A percentile compares a stretch with the other conserved stretches of the same genome.
phyloP scores from a whole-genome alignment of 2,888 invertebrate genomes.

The Agrochola lychnidis region DNA sequence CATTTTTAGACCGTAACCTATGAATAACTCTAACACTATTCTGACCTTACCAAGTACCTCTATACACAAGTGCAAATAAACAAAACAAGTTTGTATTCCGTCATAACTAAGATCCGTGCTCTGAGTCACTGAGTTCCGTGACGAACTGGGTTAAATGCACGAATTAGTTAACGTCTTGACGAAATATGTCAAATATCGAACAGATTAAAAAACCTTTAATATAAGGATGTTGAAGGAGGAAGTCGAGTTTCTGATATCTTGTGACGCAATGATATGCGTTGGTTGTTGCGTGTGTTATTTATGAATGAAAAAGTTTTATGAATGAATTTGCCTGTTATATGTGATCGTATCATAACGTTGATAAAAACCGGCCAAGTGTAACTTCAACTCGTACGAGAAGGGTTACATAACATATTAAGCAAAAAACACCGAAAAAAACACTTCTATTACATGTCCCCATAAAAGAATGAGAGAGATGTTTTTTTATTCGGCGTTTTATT shows the following conservation, averaged over 20 bases:
- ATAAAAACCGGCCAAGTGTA: not conserved
- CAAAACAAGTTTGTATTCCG: constrained; percentile 41
- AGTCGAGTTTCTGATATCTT: constrained; percentile 2
- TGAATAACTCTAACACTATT: constrained; percentile 43
- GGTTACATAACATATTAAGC: no score
- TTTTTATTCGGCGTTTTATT: no score
- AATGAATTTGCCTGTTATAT: constrained; percentile 45
- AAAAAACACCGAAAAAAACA: no score
- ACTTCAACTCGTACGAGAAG: no score
- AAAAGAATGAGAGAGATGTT: no score
- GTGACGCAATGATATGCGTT: constrained; percentile 37
- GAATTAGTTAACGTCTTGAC: constrained; percentile 33
- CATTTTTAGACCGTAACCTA: constrained; percentile 38
- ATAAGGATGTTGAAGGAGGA: constrained; percentile 37
- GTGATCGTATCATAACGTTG: not conserved
- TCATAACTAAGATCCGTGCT: constrained; percentile 42
- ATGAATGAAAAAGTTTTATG: constrained; percentile 27
- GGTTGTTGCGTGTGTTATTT: constrained; percentile 4
- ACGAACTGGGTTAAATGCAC: constrained; percentile 45
- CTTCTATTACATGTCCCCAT: no score
- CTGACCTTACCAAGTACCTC: constrained; percentile 48
- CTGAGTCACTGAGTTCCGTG: constrained; percentile 56
- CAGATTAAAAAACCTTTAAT: constrained; percentile 21
- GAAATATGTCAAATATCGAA: constrained; percentile 47
- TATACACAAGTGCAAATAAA: constrained; percentile 49